Evolutionary conservation across 2,797 vertebrate genomes (phyloP).

Genomic region (Bryconaethiops microstoma): DNA sequence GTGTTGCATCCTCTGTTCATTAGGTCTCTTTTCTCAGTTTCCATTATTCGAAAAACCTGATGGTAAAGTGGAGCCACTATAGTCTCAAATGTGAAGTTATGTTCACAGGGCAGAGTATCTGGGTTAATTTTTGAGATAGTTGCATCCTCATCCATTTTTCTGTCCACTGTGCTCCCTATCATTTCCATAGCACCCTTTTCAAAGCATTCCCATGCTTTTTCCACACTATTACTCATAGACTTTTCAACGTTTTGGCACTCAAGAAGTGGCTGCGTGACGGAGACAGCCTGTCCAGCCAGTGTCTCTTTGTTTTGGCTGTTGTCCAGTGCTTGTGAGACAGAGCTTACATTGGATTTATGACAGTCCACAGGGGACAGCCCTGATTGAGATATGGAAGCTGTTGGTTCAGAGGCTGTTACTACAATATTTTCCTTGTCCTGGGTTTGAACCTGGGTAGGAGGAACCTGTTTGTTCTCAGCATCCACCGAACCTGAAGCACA

Average conservation of each 20-base stretch:
- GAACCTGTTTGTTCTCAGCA: constrained; percentile 23
- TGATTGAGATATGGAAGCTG: constrained; percentile 9
- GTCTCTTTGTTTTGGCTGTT: constrained; percentile 24
- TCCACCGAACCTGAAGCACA: constrained; percentile 38
- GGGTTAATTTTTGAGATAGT: constrained; percentile 24
- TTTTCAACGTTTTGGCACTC: constrained; percentile 22
- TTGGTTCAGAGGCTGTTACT: constrained; percentile 23
- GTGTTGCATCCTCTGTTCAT: constrained; percentile 41
- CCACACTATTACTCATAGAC: constrained; percentile 31
- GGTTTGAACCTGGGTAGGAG: constrained; percentile 11
- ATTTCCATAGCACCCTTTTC: constrained; percentile 45
- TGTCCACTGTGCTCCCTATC: constrained; percentile 4
- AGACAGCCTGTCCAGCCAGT: constrained; percentile 20
- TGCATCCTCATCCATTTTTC: not conserved
- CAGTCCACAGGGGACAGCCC: not conserved
- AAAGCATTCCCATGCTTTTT: constrained; percentile 55
- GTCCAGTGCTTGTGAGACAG: constrained; percentile 26
- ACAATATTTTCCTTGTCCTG: constrained; percentile 22
- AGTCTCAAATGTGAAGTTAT: constrained; percentile 67
- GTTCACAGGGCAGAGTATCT: not conserved
- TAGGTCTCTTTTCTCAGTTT: constrained; percentile 54
- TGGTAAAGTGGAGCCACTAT: constrained; percentile 72
- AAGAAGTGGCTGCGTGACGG: constrained; percentile 1
- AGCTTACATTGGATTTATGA: constrained; percentile 12
- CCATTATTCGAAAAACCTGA: constrained; percentile 65